Conservation (phyloP, 2,797 vertebrate species). For the Arrhamphus sclerolepis region DNA sequence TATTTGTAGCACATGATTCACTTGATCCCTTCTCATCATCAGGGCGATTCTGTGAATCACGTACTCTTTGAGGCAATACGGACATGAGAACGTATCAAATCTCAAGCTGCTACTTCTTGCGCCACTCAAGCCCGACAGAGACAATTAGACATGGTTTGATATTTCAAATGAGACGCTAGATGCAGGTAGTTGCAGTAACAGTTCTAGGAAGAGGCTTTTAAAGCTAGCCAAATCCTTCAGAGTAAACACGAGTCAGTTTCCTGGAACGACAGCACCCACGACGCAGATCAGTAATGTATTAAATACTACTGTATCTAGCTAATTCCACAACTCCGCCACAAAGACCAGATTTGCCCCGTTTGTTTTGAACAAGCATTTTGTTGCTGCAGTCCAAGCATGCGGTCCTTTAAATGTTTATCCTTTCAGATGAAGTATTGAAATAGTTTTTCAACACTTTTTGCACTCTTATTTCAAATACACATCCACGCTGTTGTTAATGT, state of each 20-base stretch:
- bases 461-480: no score
- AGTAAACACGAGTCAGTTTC: slow-evolving; percentile 19
- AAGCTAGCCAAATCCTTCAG: slow-evolving; percentile 30
- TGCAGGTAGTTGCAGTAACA: slow-evolving; percentile 15
- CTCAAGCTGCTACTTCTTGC: slow-evolving; percentile 10
- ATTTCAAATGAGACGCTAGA: slow-evolving; percentile 36
- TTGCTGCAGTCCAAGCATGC: no score
- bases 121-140: slow-evolving; percentile 14
- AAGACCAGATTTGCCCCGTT: no score
- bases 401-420: no score
- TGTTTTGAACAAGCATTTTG: no score
- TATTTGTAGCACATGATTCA: slow-evolving; percentile 29
- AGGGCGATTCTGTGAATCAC: slow-evolving; percentile 10
- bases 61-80: slow-evolving; percentile 33
- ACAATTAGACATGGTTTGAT: slow-evolving; percentile 34
- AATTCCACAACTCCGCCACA: no score
- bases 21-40: slow-evolving; percentile 16
- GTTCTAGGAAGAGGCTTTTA: slow-evolving; percentile 42
- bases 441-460: no score
- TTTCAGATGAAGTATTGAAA: no score
- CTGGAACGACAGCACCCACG: slow-evolving; percentile 19
- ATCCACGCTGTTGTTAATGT: no score
- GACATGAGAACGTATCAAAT: slow-evolving; percentile 19
- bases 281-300: not conserved
- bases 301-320: no score